These are phyloP conservation scores for Ptychochromis oligacanthus DNA, from an alignment of 2,113 vertebrate genomes.

Conservation along the genomic window DNA sequence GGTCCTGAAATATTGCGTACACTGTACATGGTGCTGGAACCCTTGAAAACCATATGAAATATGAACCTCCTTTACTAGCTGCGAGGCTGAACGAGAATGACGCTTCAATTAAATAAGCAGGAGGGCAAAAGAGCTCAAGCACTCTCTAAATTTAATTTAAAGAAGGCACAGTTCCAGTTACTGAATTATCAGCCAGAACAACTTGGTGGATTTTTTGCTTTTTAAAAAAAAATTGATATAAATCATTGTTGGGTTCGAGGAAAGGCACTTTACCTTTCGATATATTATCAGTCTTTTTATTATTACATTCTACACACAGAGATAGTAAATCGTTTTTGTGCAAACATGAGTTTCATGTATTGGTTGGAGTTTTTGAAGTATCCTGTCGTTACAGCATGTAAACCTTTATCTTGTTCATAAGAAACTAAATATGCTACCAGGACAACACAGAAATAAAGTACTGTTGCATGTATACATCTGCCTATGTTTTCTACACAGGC, in stretches of 20 bases:
- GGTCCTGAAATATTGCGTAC: neutral
- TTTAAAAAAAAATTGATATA: neutral
- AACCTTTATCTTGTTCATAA: too few relatives aligned
- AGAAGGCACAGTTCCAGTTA: neutral
- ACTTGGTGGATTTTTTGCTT: neutral
- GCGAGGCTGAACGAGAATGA: neutral
- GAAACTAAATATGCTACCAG: too few relatives aligned
- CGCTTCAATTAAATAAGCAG: neutral
- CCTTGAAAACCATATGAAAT: conserved; percentile 1
- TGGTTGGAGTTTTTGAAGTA: too few relatives aligned
- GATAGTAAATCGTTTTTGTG: neutral
- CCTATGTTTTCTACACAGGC: too few relatives aligned
- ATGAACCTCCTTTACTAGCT: neutral
- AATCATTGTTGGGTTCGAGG: neutral
- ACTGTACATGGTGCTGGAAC: neutral
- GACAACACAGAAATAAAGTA: too few relatives aligned
- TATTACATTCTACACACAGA: neutral
- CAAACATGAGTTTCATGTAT: too few relatives aligned
- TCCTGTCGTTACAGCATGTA: too few relatives aligned
- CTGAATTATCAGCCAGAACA: neutral
- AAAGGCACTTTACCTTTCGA: neutral
- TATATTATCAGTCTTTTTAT: neutral
- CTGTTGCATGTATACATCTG: too few relatives aligned
- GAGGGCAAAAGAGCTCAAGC: neutral
- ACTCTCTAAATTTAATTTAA: neutral